Percentiles rank a stretch among this genome's conserved stretches.
Evolutionary conservation across 2,888 invertebrate genomes (phyloP).

Genomic region (Eupithecia subfuscata): DNA sequence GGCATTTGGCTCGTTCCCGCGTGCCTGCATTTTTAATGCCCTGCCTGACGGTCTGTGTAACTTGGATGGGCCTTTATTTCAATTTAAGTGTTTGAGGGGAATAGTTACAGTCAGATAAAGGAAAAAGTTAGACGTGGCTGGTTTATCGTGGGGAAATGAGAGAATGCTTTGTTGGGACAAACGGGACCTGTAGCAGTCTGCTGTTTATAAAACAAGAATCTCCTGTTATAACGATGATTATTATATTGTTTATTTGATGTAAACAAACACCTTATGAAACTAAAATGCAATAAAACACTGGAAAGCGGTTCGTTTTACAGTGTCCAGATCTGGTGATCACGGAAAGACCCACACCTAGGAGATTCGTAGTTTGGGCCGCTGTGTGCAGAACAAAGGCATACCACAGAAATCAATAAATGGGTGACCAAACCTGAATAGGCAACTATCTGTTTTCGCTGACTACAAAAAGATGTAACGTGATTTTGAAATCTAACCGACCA

Average conservation of each 20-base stretch:
- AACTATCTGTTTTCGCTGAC: neutral
- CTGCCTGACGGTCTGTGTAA: constrained; percentile 24
- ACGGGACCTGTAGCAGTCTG: neutral
- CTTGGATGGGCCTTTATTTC: constrained; percentile 16
- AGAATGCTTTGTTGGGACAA: neutral
- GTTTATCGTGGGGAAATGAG: constrained; percentile 18
- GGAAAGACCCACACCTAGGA: neutral
- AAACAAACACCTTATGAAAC: neutral
- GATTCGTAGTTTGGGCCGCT: no score
- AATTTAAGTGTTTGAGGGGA: constrained; percentile 16
- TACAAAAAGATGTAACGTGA: neutral
- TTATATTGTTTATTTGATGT: neutral
- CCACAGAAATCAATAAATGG: neutral
- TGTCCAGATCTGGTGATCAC: neutral
- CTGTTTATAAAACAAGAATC: neutral
- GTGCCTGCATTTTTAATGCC: constrained; percentile 49
- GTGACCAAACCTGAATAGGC: neutral
- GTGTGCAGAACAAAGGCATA: neutral
- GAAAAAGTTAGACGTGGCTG: constrained; percentile 12
- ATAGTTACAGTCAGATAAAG: constrained; percentile 15
- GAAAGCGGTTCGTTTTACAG: neutral
- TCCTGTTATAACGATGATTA: neutral
- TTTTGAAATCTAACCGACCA: constrained; percentile 10
- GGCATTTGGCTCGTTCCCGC: constrained; percentile 49
- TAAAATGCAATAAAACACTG: neutral